Conservation (phyloP, 53 echinoderm and acorn worm species). For the Actinopyga echinites region DNA sequence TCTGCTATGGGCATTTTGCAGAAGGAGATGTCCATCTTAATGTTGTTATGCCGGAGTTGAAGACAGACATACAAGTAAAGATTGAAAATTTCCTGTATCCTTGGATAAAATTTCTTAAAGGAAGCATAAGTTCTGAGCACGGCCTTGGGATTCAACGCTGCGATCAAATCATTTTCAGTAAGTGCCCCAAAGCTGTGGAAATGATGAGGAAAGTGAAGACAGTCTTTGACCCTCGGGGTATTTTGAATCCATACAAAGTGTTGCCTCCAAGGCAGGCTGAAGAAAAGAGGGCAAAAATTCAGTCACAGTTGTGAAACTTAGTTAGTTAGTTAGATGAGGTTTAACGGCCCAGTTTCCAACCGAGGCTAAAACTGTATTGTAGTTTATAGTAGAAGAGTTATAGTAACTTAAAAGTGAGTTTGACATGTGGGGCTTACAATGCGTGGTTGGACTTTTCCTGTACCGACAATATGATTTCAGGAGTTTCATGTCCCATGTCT, state of each 20-base stretch:
- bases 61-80: slow-evolving; percentile 44
- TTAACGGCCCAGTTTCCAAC: no score
- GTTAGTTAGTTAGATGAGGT: no score
- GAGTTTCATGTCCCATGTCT: no score
- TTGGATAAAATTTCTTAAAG: slow-evolving; percentile 63
- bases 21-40: slow-evolving; percentile 93
- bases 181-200: slow-evolving; percentile 66
- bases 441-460: no score
- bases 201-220: slow-evolving; percentile 75
- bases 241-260: slow-evolving; percentile 72
- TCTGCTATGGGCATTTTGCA: slow-evolving; percentile 92
- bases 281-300: not conserved
- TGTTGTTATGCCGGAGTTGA: slow-evolving; percentile 54
- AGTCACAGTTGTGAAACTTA: not conserved
- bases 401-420: not conserved
- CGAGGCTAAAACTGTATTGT: not conserved
- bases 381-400: not conserved
- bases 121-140: slow-evolving; percentile 93
- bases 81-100: slow-evolving; percentile 80
- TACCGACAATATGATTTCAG: no score
- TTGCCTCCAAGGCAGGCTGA: not conserved
- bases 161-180: slow-evolving; percentile 76
- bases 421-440: not conserved
- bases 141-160: slow-evolving; percentile 89
- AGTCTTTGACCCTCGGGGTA: slow-evolving; percentile 80